A percentile compares a stretch with the other conserved stretches of the same genome.
phyloP scores from a whole-genome alignment of 2,797 vertebrate genomes.

The Masticophis lateralis region DNA sequence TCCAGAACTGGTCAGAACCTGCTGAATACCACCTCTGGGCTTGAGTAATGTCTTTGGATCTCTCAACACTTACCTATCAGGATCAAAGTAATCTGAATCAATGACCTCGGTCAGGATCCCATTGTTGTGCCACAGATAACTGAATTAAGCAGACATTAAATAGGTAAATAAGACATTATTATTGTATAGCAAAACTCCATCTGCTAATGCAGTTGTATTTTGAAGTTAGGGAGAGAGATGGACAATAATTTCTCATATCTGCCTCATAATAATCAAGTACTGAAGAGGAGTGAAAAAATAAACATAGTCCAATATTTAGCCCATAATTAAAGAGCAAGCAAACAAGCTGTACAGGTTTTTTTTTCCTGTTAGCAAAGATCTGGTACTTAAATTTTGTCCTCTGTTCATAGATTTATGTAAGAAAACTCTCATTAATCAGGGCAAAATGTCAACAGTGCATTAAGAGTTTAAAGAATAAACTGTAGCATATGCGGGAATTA shows the following conservation, averaged over 20 bases:
- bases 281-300: neutral
- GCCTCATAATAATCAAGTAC: neutral
- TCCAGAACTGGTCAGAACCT: no score
- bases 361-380: neutral
- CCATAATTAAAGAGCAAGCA: neutral
- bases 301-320: neutral
- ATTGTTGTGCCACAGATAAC: neutral
- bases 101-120: neutral
- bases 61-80: neutral
- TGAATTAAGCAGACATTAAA: neutral
- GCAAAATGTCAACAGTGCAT: neutral
- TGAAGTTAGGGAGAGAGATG: neutral
- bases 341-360: neutral
- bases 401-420: neutral
- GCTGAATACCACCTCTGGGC: neutral
- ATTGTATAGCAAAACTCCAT: neutral
- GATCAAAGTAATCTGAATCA: neutral
- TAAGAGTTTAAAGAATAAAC: neutral
- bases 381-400: neutral
- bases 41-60: neutral
- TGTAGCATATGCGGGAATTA: neutral
- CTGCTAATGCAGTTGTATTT: neutral
- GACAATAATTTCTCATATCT: neutral
- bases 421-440: neutral
- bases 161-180: neutral